phyloP scores from a whole-genome alignment of 2,797 vertebrate genomes.

The Epinephelus awoara region DNA sequence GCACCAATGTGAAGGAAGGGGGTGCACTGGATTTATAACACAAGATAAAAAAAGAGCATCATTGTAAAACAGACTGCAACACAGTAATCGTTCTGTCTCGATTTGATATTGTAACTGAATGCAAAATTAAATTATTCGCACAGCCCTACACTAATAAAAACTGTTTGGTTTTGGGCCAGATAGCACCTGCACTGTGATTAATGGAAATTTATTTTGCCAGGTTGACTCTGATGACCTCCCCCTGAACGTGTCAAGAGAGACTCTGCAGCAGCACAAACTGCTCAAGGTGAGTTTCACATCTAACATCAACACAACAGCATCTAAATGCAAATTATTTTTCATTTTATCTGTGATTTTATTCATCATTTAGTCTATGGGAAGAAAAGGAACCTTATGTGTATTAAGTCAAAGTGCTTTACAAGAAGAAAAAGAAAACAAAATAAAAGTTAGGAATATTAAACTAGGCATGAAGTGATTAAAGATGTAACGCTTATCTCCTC shows the following conservation, averaged over 20 bases:
- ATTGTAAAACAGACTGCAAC: too few relatives aligned
- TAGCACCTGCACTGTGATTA: constrained; percentile 1
- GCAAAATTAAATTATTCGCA: too few relatives aligned
- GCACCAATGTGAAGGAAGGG: too few relatives aligned
- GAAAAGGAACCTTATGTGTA: background rate
- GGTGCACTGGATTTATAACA: too few relatives aligned
- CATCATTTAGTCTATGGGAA: too few relatives aligned
- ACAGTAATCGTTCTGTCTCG: too few relatives aligned
- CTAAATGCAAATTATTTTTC: background rate
- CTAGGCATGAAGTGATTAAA: background rate
- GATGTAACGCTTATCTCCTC: background rate
- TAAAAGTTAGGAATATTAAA: background rate
- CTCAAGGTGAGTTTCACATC: constrained; percentile 89
- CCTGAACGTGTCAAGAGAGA: constrained; percentile 98
- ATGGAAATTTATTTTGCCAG: constrained; percentile 73
- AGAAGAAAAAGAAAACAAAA: background rate
- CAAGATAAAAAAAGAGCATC: too few relatives aligned
- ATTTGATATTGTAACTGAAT: too few relatives aligned
- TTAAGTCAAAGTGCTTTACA: background rate
- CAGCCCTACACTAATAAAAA: background rate
- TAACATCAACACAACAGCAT: background rate
- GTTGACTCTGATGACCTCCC: constrained; percentile 99
- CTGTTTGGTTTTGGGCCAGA: background rate
- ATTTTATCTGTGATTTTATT: too few relatives aligned
- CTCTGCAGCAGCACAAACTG: constrained; percentile 98